Conservation (phyloP, 2,113 vertebrate species). For the Ibidorhyncha struthersii region DNA sequence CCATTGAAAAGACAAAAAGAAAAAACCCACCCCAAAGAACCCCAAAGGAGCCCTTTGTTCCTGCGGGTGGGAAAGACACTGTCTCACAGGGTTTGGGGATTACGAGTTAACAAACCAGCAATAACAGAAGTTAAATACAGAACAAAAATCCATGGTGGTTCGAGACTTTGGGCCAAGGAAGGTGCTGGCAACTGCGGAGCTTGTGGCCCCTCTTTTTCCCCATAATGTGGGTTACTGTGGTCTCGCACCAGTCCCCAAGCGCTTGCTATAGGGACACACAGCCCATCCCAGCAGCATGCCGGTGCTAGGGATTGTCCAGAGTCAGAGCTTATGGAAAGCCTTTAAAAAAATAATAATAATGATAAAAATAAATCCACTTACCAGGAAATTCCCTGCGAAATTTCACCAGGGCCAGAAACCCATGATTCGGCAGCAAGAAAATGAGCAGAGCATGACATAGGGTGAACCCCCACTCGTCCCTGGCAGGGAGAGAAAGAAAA, state of each 20-base stretch:
- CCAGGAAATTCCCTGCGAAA: not conserved
- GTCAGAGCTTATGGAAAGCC: not conserved
- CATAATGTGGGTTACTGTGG: accelerated
- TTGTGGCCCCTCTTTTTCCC: not conserved
- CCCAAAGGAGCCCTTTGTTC: not conserved
- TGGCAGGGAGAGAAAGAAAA: not conserved
- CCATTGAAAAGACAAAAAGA: not conserved
- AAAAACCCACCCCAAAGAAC: not conserved
- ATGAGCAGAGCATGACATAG: accelerated
- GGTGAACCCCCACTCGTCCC: accelerated
- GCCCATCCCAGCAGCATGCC: accelerated
- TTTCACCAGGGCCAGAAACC: not conserved
- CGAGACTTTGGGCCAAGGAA: not conserved
- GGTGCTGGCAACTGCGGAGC: accelerated
- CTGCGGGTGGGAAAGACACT: not conserved
- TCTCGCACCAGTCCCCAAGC: accelerated
- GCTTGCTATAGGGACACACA: not conserved
- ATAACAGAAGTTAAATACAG: not conserved
- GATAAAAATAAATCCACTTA: not conserved
- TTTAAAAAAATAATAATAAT: too few species aligned
- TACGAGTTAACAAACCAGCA: accelerated
- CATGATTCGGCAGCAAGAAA: accelerated
- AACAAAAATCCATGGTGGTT: not conserved
- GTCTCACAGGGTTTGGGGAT: not conserved
- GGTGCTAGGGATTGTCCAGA: not conserved